Evolutionary conservation across 2,113 vertebrate genomes (phyloP), one percentile per base, ranked within the genome.

Genomic region (Cygnus atratus): DNA sequence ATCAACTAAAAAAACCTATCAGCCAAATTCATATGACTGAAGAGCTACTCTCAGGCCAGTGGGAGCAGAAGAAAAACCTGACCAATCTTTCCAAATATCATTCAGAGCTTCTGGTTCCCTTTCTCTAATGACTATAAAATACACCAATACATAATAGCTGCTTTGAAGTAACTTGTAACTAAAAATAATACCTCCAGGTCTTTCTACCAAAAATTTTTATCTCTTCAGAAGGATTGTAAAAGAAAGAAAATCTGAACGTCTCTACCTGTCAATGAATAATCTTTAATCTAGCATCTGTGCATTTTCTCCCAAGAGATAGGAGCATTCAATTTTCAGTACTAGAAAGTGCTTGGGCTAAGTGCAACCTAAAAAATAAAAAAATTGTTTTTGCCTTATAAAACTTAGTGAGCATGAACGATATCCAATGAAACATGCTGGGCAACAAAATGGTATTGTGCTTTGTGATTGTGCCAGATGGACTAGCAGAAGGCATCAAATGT

Each of bases 211-310:
- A 66, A 90, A 26, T 65, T 24, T 26, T 26, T 1, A 67, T 35
- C 43, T 48, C 58, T 86, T 91, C 62, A 89, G 70, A 82, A 92
- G 44, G 15, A 46, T 39, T 70, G 0, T 2, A 84, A 63, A 37
- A 88, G 70, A 16, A 84, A 86, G 66, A 81, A 85, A 82, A 89
- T 68, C 81, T 66, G 77, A 90, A 87, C 77, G 88, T 92, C 62
- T 93, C 92, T 91, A 91, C 50, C 54, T 92, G 77, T 46, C 80
- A 87, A 70, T 79, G 70, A 92, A 89, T 84, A 93, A 87, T 91
- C 91, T 94, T 89, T 73, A 62, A 95, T 62, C 73, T 89, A 91
- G 70, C 52, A 89, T 73, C 77, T 93, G 58, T 84, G 70, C 58
- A 58, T 58, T 82, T 82, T 84, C 44, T 52, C 84, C 67, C 66